Percentiles rank a stretch among this genome's conserved stretches.
These are phyloP conservation scores for Panurus biarmicus DNA, from an alignment of 2,113 vertebrate species.

Conservation along the genomic window DNA sequence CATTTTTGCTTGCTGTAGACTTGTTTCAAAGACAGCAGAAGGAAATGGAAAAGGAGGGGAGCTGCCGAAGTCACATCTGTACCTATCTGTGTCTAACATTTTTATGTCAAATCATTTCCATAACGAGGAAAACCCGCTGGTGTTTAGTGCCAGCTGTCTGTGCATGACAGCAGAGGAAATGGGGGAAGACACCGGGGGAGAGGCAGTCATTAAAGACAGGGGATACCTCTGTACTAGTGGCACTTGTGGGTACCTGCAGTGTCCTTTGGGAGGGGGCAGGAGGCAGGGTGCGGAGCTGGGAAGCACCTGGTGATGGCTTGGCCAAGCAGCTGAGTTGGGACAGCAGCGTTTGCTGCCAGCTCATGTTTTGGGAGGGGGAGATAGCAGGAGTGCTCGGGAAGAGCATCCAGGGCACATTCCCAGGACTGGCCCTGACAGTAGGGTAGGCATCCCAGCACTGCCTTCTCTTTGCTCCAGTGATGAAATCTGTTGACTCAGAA, in stretches of 20 bases:
- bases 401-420: accelerated
- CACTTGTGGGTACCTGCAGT: not conserved
- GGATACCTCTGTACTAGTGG: not conserved
- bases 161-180: not conserved
- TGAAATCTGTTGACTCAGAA: not conserved
- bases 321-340: not conserved
- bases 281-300: not conserved
- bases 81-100: not conserved
- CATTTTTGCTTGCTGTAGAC: not conserved
- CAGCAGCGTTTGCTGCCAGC: not conserved
- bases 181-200: not conserved
- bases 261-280: not conserved
- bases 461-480: not conserved
- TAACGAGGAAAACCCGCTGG: not conserved
- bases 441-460: not conserved
- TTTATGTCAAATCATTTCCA: conserved; percentile 4
- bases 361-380: not conserved
- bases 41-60: not conserved
- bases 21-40: conserved; percentile 14
- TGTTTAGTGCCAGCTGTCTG: not conserved
- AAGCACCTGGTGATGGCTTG: not conserved
- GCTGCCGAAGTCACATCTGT: conserved; percentile 13
- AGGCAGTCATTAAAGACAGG: not conserved
- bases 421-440: not conserved
- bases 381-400: not conserved